Evolutionary conservation across 2,888 invertebrate species (phyloP), one percentile per base, ranked within the genome.

Genomic region (Ophonus ardosiacus): DNA sequence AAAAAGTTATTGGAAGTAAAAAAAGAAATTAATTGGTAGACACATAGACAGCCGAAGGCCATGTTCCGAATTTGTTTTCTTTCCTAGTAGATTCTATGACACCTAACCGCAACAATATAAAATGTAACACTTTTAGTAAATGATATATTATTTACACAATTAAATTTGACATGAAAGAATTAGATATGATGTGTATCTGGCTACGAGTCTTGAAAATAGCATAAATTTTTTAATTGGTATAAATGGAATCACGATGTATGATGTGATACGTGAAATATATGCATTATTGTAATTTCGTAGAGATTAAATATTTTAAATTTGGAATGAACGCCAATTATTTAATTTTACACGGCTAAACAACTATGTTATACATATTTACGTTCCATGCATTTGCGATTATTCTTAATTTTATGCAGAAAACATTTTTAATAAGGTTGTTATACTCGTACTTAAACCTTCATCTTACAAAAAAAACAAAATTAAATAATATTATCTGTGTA

Each of bases 11-110:
- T 38, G 15, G 31, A 15, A 68, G 31, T 18, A 74, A 74, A 74
- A 7, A 10, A 68, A 74, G 40, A 71, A 71, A 74, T 74, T 43
- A 74, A 74, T 43, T 18, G 43, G 51, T 68, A 8, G 15, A 78
- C n/a, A 24, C 18, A 18, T 68, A 8, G 15, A 78, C n/a, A 24
- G 78, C 78, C 31, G 13, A 1, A 6, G 57, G 57, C 7, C 7
- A 78, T 78, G 78, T 78, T 78, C 57, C 78, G 43, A 74, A 74
- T 78, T 78, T 15, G 31, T 78, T 24, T 74, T 78, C 43, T 51
- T 78, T 78, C 78, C 78, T 78, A 13, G 21, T 56, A 7, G 31
- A 78, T 57, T 78, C 31, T 31, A 57, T 57, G 24, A 78, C 78
- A 57, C 57, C 56, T 21, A 51, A 78, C 18, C 21, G 78, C n/a